Evolutionary conservation across 2,888 invertebrate species (phyloP).

Genomic region (Ditylenchus weischeri): DNA sequence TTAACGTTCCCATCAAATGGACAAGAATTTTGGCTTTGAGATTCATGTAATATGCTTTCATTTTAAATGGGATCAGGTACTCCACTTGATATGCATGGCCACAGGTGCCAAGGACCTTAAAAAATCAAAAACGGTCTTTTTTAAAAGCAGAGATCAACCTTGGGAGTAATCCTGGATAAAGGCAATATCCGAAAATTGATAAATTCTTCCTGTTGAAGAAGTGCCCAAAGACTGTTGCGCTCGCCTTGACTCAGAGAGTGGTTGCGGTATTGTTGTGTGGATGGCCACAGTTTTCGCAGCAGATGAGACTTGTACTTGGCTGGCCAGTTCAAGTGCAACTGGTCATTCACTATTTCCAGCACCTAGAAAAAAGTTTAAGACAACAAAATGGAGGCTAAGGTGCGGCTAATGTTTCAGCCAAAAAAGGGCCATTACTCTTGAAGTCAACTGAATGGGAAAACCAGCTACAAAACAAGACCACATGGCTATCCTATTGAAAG

Average conservation of each 20-base stretch:
- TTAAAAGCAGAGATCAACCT: conserved; percentile 31
- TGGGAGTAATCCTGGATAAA: conserved; percentile 54
- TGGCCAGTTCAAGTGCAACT: conserved; percentile 53
- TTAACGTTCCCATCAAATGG: conserved; percentile 59
- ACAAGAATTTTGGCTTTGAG: conserved; percentile 59
- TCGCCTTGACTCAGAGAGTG: conserved; percentile 46
- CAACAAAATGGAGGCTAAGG: too few species aligned
- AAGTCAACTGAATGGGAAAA: too few species aligned
- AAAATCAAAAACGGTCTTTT: neutral
- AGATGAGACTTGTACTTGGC: conserved; percentile 48
- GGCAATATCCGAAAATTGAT: conserved; percentile 52
- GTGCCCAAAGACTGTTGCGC: conserved; percentile 50
- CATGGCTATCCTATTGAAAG: too few species aligned
- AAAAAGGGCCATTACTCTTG: too few species aligned
- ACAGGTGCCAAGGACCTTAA: conserved; percentile 59
- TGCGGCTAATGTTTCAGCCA: too few species aligned
- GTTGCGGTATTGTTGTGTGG: conserved; percentile 26
- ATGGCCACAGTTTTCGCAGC: conserved; percentile 52
- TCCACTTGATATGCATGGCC: conserved; percentile 62
- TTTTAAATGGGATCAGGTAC: conserved; percentile 55
- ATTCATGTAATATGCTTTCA: conserved; percentile 58
- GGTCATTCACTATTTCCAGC: conserved; percentile 51
- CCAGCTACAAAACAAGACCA: too few species aligned
- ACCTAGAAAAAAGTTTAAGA: conserved; percentile 43
- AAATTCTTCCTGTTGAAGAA: conserved; percentile 56